Conservation (phyloP, 2,113 vertebrate genomes). For the Calidris pugnax region DNA sequence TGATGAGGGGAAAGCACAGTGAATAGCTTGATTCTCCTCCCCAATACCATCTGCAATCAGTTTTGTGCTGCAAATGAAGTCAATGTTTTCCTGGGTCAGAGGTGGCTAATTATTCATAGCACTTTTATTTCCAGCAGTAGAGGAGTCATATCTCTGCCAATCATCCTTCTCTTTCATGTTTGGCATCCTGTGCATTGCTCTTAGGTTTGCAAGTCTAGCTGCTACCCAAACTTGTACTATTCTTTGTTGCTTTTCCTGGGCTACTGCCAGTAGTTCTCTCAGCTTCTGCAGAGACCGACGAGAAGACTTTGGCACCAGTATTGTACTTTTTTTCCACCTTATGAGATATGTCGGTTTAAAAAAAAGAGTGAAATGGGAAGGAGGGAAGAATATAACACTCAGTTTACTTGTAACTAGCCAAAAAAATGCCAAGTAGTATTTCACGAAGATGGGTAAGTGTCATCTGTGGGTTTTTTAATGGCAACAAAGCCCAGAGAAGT, state of each 20-base stretch:
- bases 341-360: neutral
- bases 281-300: neutral
- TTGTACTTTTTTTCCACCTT: neutral
- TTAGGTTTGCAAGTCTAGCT: neutral
- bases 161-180: neutral
- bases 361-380: neutral
- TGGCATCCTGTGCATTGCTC: neutral
- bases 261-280: neutral
- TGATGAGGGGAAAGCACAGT: neutral
- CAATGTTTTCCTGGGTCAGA: conserved; percentile 41
- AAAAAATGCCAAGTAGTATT: neutral
- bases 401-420: neutral
- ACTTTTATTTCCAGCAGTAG: conserved; percentile 29
- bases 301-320: neutral
- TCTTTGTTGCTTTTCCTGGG: neutral
- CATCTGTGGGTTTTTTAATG: neutral
- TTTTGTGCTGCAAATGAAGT: conserved; percentile 33
- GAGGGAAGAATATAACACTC: neutral
- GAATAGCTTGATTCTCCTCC: conserved; percentile 20
- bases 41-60: neutral
- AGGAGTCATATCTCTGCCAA: neutral
- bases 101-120: conserved; percentile 52
- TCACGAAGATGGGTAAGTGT: neutral
- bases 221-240: neutral
- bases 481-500: neutral